phyloP scores from a whole-genome alignment of 2,797 vertebrate species.

The Coranthus polyacanthus region DNA sequence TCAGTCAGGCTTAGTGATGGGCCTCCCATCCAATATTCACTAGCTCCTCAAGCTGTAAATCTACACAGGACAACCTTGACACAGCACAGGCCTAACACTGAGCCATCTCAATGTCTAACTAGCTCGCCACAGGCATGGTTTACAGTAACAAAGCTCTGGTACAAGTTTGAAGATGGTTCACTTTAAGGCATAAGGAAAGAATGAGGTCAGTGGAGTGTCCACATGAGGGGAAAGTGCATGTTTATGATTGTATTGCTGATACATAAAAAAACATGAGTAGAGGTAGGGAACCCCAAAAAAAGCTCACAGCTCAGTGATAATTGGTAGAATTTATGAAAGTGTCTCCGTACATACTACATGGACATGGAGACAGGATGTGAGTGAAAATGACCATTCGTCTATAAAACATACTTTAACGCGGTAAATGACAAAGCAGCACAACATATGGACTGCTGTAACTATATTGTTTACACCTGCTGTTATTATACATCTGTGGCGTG shows the following conservation, averaged over 20 bases:
- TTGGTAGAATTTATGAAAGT: too few relatives aligned
- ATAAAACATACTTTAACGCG: conserved; percentile 8
- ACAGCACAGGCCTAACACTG: conserved; percentile 49
- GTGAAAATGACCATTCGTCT: conserved; percentile 15
- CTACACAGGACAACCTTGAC: conserved; percentile 73
- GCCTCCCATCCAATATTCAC: conserved; percentile 89
- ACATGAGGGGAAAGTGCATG: conserved; percentile 11
- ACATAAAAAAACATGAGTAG: conserved; percentile 10
- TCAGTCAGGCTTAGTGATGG: conserved; percentile 84
- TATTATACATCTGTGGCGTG: conserved; percentile 36
- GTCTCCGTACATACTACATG: neutral
- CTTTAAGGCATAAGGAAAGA: conserved; percentile 41
- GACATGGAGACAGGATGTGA: neutral
- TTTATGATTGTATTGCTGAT: conserved; percentile 54
- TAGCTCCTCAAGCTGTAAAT: conserved; percentile 81
- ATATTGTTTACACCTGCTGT: conserved; percentile 1
- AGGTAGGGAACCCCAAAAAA: too few relatives aligned
- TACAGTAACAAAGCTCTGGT: conserved; percentile 66
- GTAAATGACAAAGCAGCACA: conserved; percentile 5
- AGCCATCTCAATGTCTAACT: conserved; percentile 70
- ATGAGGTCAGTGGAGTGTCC: conserved; percentile 29
- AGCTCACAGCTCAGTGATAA: conserved; percentile 1
- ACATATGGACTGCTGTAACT: neutral
- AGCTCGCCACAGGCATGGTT: conserved; percentile 61
- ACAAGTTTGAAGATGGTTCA: conserved; percentile 52